Base-by-base conservation (phyloP, 2,888 invertebrate species). In the Cynaeus angustus region DNA sequence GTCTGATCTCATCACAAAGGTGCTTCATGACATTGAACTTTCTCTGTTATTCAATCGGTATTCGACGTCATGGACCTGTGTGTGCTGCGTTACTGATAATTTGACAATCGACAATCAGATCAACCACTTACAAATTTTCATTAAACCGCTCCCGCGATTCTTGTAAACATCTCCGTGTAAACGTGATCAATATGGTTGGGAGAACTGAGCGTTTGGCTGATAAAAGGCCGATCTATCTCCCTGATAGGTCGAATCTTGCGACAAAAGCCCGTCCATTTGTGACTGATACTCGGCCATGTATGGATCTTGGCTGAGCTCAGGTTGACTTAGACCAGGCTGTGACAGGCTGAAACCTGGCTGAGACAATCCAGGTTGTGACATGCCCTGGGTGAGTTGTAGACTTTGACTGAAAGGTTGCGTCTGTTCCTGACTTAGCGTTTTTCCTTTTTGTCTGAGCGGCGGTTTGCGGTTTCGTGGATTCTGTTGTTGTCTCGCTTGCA, bases 201-300 rank as follows among this genome's bases (percentile, higher is more conserved):
- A 88, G 86, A 89, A 89, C 78, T 88, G 88, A 86, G 90, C 88
- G 86, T 89, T 87, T 48, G 87, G 85, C 86, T 90, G 89, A 87
- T 91, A 86, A 82, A 84, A 85, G 65, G 80, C 87, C 81, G 84
- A 87, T 83, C 92, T 84, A 77, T 88, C 88, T 71, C 88, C 85
- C 78, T 85, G 85, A 74, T 85, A 85, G 41, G 85, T 85, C n/a
- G 85, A 85, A 75, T 83, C 97, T 87, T 98, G 98, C 55, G 97
- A 98, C 80, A 98, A 88, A 80, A 98, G 89, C 65, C 95, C 96
- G 85, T 98, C 98, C 88, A 96, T 95, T 87, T 98, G 97, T 58
- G 97, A 97, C 82, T 94, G 94, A 85, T 94, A 94, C 85, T 95
- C 95, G 59, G 92, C 91, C 85, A 94, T 90, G 83, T 92, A 91